phyloP scores from a whole-genome alignment of 2,888 invertebrate species.

The Agrochola circellaris region DNA sequence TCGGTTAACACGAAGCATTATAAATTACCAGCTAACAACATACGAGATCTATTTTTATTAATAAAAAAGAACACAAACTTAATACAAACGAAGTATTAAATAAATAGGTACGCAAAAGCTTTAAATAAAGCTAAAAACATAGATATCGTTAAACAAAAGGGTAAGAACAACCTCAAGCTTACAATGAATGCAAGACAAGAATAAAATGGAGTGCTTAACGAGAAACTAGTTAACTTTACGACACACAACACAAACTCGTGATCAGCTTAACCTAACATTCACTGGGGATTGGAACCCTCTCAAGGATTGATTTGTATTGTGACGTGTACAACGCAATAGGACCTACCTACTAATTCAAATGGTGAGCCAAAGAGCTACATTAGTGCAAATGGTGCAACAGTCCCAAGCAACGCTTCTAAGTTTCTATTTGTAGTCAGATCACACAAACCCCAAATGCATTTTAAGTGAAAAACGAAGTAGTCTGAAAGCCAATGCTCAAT shows the following conservation, averaged over 20 bases:
- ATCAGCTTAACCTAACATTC: constrained; percentile 50
- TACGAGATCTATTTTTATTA: neutral
- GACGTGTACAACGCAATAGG: constrained; percentile 20
- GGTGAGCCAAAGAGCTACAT: constrained; percentile 39
- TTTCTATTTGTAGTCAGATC: constrained; percentile 38
- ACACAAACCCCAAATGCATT: constrained; percentile 44
- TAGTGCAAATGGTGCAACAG: constrained; percentile 52
- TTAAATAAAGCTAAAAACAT: constrained; percentile 52
- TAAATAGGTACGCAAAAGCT: constrained; percentile 47
- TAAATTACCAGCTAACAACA: constrained; percentile 19
- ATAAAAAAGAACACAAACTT: constrained; percentile 13
- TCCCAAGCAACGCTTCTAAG: constrained; percentile 55
- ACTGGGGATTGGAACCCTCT: constrained; percentile 34
- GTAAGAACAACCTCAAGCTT: constrained; percentile 49
- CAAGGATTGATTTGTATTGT: constrained; percentile 23
- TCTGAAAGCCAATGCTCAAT: constrained; percentile 34
- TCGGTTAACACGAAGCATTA: constrained; percentile 20
- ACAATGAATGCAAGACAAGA: constrained; percentile 51
- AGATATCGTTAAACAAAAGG: constrained; percentile 35
- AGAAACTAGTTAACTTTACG: constrained; percentile 39
- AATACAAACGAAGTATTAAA: constrained; percentile 27
- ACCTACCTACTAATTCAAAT: constrained; percentile 32
- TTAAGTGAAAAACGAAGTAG: constrained; percentile 16
- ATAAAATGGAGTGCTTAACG: constrained; percentile 49
- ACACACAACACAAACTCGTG: constrained; percentile 56